Conservation (phyloP, 2,113 vertebrate genomes). For the Archocentrus centrarchus region DNA sequence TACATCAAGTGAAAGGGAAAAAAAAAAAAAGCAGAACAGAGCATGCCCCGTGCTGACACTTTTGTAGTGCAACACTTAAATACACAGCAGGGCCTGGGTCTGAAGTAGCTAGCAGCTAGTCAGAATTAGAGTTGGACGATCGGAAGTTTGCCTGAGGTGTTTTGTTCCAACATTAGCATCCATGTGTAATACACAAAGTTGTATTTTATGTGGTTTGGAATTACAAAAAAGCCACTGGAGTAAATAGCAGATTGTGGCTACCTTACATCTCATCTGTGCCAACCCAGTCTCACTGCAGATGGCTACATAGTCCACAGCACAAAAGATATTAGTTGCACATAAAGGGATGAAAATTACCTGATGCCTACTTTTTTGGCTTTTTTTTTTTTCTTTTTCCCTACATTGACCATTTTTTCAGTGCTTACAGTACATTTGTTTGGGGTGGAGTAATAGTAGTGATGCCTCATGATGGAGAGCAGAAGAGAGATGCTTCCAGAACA, state of each 20-base stretch:
- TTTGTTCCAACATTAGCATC: conserved; percentile 46
- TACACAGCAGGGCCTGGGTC: neutral
- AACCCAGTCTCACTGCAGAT: neutral
- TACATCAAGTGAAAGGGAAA: neutral
- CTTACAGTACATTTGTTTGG: conserved; percentile 35
- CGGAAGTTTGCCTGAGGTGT: conserved; percentile 27
- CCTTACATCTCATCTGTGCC: neutral
- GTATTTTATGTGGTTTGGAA: neutral
- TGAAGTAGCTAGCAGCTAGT: conserved; percentile 25
- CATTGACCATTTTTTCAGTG: neutral
- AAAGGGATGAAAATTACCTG: too few relatives aligned
- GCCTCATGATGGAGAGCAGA: conserved; percentile 21
- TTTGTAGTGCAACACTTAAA: conserved; percentile 28
- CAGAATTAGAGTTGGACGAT: conserved; percentile 29
- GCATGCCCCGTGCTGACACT: neutral
- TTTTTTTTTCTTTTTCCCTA: neutral
- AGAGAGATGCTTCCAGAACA: conserved; percentile 14
- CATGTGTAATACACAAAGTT: conserved; percentile 26
- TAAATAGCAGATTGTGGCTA: conserved; percentile 30
- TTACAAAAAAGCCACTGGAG: conserved; percentile 14
- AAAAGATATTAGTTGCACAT: neutral
- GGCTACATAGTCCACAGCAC: neutral
- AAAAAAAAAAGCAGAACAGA: neutral
- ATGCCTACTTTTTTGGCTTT: neutral
- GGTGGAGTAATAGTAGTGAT: conserved; percentile 10